phyloP scores from a whole-genome alignment of 1,140 invertebrate species.

The Anagrus nilaparvatae region DNA sequence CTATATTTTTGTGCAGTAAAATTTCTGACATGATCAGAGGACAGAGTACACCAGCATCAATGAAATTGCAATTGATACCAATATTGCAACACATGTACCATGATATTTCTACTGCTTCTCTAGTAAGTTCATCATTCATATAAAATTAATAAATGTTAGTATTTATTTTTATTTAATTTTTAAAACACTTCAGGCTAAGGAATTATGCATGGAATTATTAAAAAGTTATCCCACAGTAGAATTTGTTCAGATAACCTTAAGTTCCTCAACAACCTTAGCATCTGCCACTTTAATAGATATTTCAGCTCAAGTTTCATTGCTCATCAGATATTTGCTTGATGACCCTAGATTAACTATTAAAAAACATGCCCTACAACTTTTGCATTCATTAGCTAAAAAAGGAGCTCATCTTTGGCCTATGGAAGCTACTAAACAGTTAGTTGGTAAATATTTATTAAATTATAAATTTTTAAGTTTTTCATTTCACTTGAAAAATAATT shows the following conservation, averaged over 20 bases:
- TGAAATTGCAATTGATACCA: constrained; percentile 82
- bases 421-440: constrained; percentile 52
- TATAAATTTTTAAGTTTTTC: constrained; percentile 2
- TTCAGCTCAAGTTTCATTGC: constrained; percentile 64
- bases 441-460: constrained; percentile 28
- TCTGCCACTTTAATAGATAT: constrained; percentile 79
- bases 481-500: neutral
- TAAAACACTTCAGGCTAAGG: constrained; percentile 46
- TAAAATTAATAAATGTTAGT: constrained; percentile 5
- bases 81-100: constrained; percentile 91
- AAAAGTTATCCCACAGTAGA: constrained; percentile 78
- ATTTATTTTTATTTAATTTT: constrained; percentile 11
- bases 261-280: constrained; percentile 78
- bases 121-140: too few relatives aligned
- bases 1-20: constrained; percentile 91
- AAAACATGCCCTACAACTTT: constrained; percentile 58
- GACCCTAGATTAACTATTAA: constrained; percentile 64
- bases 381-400: constrained; percentile 62
- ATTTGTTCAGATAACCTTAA: constrained; percentile 79
- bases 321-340: constrained; percentile 43
- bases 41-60: constrained; percentile 78
- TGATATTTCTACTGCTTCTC: constrained; percentile 69
- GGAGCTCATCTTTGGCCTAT: constrained; percentile 75
- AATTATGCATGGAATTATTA: constrained; percentile 70
- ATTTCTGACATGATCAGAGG: constrained; percentile 91